Evolutionary conservation across 2,888 invertebrate species (phyloP), one percentile per base, ranked within the genome.

Genomic region (Xestoiulus laeticollis): DNA sequence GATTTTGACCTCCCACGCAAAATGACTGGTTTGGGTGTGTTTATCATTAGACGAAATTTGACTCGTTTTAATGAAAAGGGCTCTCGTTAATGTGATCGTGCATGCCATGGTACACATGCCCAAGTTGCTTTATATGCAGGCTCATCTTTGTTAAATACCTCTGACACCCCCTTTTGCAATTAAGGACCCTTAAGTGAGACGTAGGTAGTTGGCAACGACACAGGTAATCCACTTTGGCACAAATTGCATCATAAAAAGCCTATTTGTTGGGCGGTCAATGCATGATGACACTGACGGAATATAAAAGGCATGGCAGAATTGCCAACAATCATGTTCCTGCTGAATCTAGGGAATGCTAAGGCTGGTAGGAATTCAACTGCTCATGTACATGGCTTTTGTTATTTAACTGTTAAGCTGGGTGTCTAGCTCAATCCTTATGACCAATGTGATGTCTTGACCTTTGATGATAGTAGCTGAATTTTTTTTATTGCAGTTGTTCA

Each of bases 231-330:
- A 68, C 68, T 68, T 68, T 68, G 68, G 68, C 22, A 8, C 26
- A 22, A 68, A 68, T 68, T 68, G 68, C 68, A 68, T 68, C 68
- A 68, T 68, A 68, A 68, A n/a, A 68, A 68, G 26, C 26, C 68
- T 68, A 68, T 68, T 68, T 68, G 68, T 12, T 68, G 68, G 26
- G 59, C 59, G 68, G 68, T 68, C 68, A 68, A 68, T 68, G 68
- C 26, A 22, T 68, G 26, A 3, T 22, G 19, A 53, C 53, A n/a
- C 19, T 48, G 53, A 53, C n/a, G 14, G 22, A 1, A 26, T 68
- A 68, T 48, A 48, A 68, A 68, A 68, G 3, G 26, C 68, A 8
- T 68, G 68, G 26, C 26, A 68, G 26, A 68, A 68, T 68, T 68
- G 68, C 26, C 68, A 26, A 1, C 10, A 68, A 68, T 68, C 68